These are phyloP conservation scores for Nerophis ophidion DNA, from an alignment of 2,113 vertebrate genomes.

Conservation along the genomic window DNA sequence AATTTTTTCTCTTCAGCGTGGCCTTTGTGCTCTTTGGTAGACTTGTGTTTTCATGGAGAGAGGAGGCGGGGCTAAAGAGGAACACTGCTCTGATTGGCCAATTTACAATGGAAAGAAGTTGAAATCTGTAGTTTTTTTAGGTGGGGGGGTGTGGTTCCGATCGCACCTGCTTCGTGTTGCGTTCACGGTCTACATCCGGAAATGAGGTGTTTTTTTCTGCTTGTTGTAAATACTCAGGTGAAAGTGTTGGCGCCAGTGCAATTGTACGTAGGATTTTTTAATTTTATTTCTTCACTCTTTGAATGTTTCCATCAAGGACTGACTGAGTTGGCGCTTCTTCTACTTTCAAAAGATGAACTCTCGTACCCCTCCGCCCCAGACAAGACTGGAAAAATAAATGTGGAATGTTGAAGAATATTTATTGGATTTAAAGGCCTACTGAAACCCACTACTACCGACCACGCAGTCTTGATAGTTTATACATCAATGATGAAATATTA, in stretches of 20 bases:
- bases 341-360: conserved; percentile 15
- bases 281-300: conserved; percentile 32
- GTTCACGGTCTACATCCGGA: conserved; percentile 49
- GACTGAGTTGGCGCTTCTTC: too few species aligned
- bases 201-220: conserved; percentile 42
- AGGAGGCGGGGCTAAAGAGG: too few species aligned
- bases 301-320: conserved; percentile 54
- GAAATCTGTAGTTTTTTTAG: conserved; percentile 5
- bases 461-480: too few species aligned
- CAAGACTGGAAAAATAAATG: conserved; percentile 8
- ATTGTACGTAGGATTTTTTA: conserved; percentile 36
- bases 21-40: not conserved
- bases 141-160: conserved; percentile 53
- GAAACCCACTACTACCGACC: too few species aligned
- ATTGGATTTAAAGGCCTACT: too few species aligned
- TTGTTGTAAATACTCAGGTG: conserved; percentile 46
- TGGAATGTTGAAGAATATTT: conserved; percentile 26
- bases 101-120: too few species aligned
- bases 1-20: not conserved
- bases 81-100: too few species aligned
- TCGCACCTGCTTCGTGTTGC: conserved; percentile 57
- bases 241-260: conserved; percentile 51
- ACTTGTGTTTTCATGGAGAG: not conserved
- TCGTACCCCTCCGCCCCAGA: conserved; percentile 15
- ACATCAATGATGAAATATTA: too few species aligned